A percentile compares a stretch with the other conserved stretches of the same genome.
phyloP scores from a whole-genome alignment of 1,140 invertebrate species.

The Zelostemma sp. region DNA sequence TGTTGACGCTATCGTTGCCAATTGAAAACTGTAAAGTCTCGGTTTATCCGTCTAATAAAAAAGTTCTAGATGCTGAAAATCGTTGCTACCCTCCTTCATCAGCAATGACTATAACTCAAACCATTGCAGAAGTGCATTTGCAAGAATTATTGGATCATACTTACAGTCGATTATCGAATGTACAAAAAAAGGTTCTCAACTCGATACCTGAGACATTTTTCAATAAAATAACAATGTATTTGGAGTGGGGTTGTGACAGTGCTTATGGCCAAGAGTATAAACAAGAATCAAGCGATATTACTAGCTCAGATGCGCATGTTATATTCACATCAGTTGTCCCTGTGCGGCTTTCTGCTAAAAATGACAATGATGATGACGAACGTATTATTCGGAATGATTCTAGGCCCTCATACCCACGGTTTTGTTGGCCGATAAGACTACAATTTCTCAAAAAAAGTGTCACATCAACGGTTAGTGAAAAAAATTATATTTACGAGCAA shows the following conservation, averaged over 20 bases:
- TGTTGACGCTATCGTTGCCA: not conserved
- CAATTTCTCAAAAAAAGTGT: constrained; percentile 8
- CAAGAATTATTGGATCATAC: constrained; percentile 55
- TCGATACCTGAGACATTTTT: constrained; percentile 23
- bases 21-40: constrained; percentile 1
- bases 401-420: constrained; percentile 51
- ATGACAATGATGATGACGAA: constrained; percentile 31
- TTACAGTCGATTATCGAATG: constrained; percentile 39
- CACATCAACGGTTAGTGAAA: not conserved
- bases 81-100: constrained; percentile 50
- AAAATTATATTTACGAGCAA: constrained; percentile 12
- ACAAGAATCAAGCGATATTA: not conserved
- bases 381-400: constrained; percentile 50
- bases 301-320: constrained; percentile 14
- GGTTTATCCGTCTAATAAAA: constrained; percentile 23
- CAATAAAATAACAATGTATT: not conserved
- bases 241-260: constrained; percentile 5
- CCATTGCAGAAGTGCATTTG: constrained; percentile 47
- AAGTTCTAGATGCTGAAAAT: constrained; percentile 34
- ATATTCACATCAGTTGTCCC: constrained; percentile 56
- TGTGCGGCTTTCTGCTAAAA: constrained; percentile 28
- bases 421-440: constrained; percentile 42
- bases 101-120: constrained; percentile 48
- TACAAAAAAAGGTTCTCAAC: constrained; percentile 48
- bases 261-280: not conserved